Evolutionary conservation across 2,888 invertebrate species (phyloP), one percentile per base, ranked within the genome.

Genomic region (Cabera pusaria): DNA sequence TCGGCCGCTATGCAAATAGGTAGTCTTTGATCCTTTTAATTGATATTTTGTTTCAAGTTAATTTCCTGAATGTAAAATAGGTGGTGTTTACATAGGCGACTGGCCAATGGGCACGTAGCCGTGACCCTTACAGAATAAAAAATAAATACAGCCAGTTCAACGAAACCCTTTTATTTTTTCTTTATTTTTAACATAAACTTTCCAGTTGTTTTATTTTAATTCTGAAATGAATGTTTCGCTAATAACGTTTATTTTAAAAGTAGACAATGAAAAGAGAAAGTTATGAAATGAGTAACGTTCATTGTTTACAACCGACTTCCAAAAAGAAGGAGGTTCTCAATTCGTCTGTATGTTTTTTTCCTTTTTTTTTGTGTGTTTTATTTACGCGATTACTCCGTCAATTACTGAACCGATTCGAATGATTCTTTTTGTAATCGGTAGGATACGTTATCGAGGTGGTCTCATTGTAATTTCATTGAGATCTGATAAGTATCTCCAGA

Each of bases 11-110:
- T 56, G 47, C 54, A 56, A 64, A 64, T 53, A 53, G 26, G 40
- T 58, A 50, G 53, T 52, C 66, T 73, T 72, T 73, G 72, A 73
- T 72, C 68, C 57, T 59, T 63, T 54, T 69, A 69, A 73, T 72
- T 73, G 64, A 63, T 66, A 64, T 70, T 70, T 56, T 57, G 55
- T 61, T 64, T 59, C 44, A 42, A 55, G 54, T 57, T 59, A 58
- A 64, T 54, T 61, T 59, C 9, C 43, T 40, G 39, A 56, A 56
- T 42, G 38, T 52, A 36, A 53, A 53, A 48, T 37, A 44, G 26
- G 19, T 4, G 38, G 22, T 44, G 44, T 49, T 49, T 52, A 37
- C 21, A 31, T 48, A 46, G 44, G 50, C 34, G 25, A 43, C 28
- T 33, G 44, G 45, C 40, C 38, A 45, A 35, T 19, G 41, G 47